phyloP scores from a whole-genome alignment of 2,113 vertebrate genomes.

The Noturus placidus region DNA sequence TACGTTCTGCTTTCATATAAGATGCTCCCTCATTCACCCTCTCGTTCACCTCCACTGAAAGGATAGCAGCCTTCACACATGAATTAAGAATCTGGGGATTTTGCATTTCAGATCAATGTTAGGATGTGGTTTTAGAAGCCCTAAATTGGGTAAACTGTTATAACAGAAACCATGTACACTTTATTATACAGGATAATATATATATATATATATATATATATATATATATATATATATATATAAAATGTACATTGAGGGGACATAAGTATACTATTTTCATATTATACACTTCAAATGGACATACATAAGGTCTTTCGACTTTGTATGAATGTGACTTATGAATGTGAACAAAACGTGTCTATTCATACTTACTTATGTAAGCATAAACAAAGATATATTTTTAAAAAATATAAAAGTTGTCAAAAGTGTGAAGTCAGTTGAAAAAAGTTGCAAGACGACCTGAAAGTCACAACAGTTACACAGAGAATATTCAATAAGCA shows the following conservation, averaged over 20 bases:
- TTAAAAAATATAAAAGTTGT: neutral
- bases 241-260: neutral
- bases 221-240: neutral
- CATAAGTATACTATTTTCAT: neutral
- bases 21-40: constrained; percentile 12
- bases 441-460: neutral
- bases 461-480: neutral
- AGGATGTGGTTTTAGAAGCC: constrained; percentile 25
- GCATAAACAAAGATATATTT: neutral
- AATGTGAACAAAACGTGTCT: neutral
- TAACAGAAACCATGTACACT: neutral
- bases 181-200: no score
- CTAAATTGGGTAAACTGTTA: neutral
- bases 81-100: constrained; percentile 41
- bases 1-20: neutral
- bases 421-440: no score
- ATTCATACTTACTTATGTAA: neutral
- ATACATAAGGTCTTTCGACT: neutral
- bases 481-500: no score
- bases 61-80: constrained; percentile 35
- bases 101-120: constrained; percentile 33
- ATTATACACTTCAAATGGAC: neutral
- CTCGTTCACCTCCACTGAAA: constrained; percentile 23
- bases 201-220: neutral
- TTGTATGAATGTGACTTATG: no score